These are phyloP conservation scores for Rhinatrema bivittatum DNA, from an alignment of 2,797 vertebrate species.

Conservation along the genomic window DNA sequence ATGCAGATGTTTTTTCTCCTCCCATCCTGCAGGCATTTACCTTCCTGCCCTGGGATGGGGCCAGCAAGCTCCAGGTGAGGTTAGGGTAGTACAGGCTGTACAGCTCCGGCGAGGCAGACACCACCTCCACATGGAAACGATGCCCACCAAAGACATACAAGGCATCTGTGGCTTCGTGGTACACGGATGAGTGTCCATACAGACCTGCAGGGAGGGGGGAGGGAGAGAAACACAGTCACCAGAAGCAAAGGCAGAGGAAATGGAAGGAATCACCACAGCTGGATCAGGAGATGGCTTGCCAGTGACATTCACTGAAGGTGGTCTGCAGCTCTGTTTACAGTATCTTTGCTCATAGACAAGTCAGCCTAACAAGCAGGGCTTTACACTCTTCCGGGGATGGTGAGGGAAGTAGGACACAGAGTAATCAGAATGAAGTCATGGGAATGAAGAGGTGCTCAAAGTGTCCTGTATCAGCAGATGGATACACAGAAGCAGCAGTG, in stretches of 20 bases:
- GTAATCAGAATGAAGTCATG: too few relatives aligned
- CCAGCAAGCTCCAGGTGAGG: constrained; percentile 85
- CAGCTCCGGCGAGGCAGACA: constrained; percentile 80
- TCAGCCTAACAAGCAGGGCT: too few relatives aligned
- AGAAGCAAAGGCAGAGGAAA: neutral
- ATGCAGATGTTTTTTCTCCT: neutral
- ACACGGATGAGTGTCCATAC: constrained; percentile 86
- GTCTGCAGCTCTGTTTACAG: too few relatives aligned
- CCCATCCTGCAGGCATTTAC: constrained; percentile 38
- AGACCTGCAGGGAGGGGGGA: constrained; percentile 56
- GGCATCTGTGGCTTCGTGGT: constrained; percentile 81
- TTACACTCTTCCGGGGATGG: too few relatives aligned
- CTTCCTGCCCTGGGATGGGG: constrained; percentile 82
- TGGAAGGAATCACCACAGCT: too few relatives aligned
- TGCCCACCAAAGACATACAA: constrained; percentile 87
- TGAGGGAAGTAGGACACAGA: too few relatives aligned
- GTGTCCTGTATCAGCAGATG: too few relatives aligned
- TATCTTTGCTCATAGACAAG: too few relatives aligned
- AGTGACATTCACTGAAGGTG: too few relatives aligned
- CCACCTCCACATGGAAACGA: constrained; percentile 82
- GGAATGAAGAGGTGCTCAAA: too few relatives aligned
- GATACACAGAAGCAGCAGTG: too few relatives aligned
- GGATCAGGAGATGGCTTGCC: too few relatives aligned
- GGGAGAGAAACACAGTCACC: neutral
- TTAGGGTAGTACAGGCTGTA: constrained; percentile 85